Base-by-base conservation (phyloP, 2,888 invertebrate species). In the Notodonta dromedarius region DNA sequence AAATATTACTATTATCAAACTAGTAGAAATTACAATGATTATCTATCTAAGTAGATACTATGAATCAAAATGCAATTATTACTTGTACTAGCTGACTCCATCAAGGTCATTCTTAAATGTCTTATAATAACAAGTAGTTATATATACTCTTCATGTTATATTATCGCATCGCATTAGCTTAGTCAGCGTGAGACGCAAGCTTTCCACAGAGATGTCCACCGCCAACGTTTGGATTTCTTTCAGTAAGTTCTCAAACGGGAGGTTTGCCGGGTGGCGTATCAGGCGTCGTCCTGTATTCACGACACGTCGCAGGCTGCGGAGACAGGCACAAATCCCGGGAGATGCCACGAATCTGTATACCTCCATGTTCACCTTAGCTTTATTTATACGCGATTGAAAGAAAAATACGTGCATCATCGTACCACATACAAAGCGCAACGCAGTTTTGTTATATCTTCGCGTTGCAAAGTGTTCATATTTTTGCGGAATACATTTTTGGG, bases 251-350 rank as follows among this genome's bases (percentile, higher is more conserved):
- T 68, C 67, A 65, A 69, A 69, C 71, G 66, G 63, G 42, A 65
- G 62, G 61, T 70, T 66, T 65, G 67, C 46, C 73, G 65, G 59
- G 73, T 73, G 67, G 73, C 78, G 76, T 80, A 78, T 82, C 81
- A 70, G 76, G 73, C 70, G 74, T 67, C 71, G 69, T 62, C 62
- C 77, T 69, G 82, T 86, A 92, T 90, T 91, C 90, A 65, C 69
- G 80, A 84, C 92, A 93, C 92, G 92, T 90, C 80, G 71, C 78
- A 56, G 80, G 80, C 82, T 85, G 88, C 80, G 90, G 85, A 87
- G 85, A 88, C 87, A 86, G 84, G 88, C 88, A 91, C 90, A 91
- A 91, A 91, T 90, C 91, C 89, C 86, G 65, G 66, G 85, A 84
- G 89, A 85, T 79, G 68, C 78, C 72, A 80, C 76, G 85, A 89